phyloP scores from a whole-genome alignment of 2,113 vertebrate genomes.

The Trematocara variabile region DNA sequence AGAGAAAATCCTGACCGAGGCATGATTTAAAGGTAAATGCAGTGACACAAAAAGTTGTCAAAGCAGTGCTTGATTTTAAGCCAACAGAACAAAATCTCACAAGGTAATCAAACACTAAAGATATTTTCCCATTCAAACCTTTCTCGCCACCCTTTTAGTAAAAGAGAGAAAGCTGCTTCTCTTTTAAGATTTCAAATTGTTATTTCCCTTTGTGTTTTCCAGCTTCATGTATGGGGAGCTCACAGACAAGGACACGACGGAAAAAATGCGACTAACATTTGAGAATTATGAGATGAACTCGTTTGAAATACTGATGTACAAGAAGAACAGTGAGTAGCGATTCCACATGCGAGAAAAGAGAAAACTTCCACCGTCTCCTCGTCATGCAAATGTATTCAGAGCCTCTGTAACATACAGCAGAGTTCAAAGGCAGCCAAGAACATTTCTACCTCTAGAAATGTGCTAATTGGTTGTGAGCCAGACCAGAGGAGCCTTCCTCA shows the following conservation, averaged over 20 bases:
- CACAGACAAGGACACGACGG: slow-evolving; percentile 95
- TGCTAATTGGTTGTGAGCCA: slow-evolving; percentile 44
- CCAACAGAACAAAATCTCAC: background rate
- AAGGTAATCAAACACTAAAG: background rate
- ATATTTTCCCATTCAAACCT: background rate
- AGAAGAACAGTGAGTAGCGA: slow-evolving; percentile 94
- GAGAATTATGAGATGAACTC: slow-evolving; percentile 99
- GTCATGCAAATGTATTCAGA: slow-evolving; percentile 63
- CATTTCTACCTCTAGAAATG: slow-evolving; percentile 42
- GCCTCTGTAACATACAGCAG: slow-evolving; percentile 5
- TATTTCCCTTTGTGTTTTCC: slow-evolving; percentile 47
- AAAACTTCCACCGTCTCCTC: slow-evolving; percentile 32
- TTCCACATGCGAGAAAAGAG: background rate
- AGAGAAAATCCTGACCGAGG: background rate
- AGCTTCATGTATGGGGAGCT: slow-evolving; percentile 99
- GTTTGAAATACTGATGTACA: slow-evolving; percentile 99
- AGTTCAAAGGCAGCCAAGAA: slow-evolving; percentile 53
- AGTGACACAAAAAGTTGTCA: background rate
- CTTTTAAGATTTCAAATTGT: slow-evolving; percentile 19
- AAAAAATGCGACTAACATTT: slow-evolving; percentile 96
- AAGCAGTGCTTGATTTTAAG: background rate
- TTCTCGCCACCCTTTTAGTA: background rate
- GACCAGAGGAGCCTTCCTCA: slow-evolving; percentile 6
- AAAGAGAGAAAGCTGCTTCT: background rate
- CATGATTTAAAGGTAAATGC: background rate